A percentile compares a stretch with the other conserved stretches of the same genome.
Evolutionary conservation across 2,888 invertebrate species (phyloP).

Genomic region (Clepsis dumicolana): DNA sequence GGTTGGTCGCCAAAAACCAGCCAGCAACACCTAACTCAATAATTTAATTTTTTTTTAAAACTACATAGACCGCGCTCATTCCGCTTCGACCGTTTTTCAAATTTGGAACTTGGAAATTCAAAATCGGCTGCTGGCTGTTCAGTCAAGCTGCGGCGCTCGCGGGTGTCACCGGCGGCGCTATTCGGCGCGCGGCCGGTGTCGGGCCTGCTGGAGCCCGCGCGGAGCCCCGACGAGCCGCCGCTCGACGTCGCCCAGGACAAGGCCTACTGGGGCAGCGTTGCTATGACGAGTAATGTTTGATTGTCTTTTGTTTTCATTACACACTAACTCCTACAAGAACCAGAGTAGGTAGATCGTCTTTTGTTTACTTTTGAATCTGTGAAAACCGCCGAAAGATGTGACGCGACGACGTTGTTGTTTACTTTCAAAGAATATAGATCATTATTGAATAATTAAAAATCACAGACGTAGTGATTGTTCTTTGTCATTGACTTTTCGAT

Average conservation of each 20-base stretch:
- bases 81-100: constrained; percentile 27
- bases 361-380: background rate
- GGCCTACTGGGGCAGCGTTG: constrained; percentile 81
- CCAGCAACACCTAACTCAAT: background rate
- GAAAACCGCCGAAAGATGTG: background rate
- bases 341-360: background rate
- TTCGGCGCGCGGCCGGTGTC: constrained; percentile 85
- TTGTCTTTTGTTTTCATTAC: background rate
- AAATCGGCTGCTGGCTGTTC: constrained; percentile 22
- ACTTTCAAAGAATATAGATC: no score
- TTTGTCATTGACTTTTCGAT: no score
- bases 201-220: constrained; percentile 78
- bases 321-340: no score
- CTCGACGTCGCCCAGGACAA: constrained; percentile 84
- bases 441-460: no score
- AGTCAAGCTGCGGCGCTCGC: constrained; percentile 81
- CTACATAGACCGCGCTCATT: background rate
- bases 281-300: constrained; percentile 70
- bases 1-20: constrained; percentile 4
- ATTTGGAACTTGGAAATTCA: background rate
- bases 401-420: no score
- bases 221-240: constrained; percentile 81
- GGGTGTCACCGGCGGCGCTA: constrained; percentile 82
- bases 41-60: background rate
- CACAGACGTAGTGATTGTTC: no score